A percentile compares a stretch with the other conserved stretches of the same genome.
These are phyloP conservation scores for Thecocarcelia acutangulata DNA, from an alignment of 2,888 invertebrate genomes.

Conservation along the genomic window DNA sequence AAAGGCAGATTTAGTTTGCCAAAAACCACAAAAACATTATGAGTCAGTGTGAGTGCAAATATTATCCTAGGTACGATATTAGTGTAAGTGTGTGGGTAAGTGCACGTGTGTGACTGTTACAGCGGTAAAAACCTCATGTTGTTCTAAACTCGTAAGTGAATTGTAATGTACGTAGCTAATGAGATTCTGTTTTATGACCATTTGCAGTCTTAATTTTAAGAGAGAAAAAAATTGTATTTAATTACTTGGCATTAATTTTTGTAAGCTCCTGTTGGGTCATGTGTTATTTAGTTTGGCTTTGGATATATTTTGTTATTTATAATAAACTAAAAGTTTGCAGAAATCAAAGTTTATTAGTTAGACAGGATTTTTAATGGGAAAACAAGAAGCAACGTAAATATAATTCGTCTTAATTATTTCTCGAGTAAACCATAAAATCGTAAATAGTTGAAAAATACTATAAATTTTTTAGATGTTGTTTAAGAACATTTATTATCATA, in stretches of 20 bases:
- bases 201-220: constrained; percentile 73
- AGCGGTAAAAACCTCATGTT: constrained; percentile 21
- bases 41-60: background rate
- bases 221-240: constrained; percentile 66
- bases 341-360: too few species aligned
- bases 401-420: too few species aligned
- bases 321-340: background rate
- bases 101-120: background rate
- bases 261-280: background rate
- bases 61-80: background rate
- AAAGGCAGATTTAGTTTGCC: constrained; percentile 23
- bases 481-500: too few species aligned
- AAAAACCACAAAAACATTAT: constrained; percentile 26
- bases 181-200: constrained; percentile 75
- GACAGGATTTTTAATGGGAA: too few species aligned
- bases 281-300: constrained; percentile 2
- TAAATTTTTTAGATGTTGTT: too few species aligned
- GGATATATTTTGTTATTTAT: background rate
- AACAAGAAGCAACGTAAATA: too few species aligned
- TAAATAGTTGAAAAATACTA: too few species aligned
- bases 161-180: constrained; percentile 72
- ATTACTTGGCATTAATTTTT: constrained; percentile 34
- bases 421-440: too few species aligned
- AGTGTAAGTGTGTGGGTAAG: background rate
- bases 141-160: constrained; percentile 62